Base-by-base conservation (phyloP, 1,140 invertebrate genomes). In the Phthorimaea operculella region DNA sequence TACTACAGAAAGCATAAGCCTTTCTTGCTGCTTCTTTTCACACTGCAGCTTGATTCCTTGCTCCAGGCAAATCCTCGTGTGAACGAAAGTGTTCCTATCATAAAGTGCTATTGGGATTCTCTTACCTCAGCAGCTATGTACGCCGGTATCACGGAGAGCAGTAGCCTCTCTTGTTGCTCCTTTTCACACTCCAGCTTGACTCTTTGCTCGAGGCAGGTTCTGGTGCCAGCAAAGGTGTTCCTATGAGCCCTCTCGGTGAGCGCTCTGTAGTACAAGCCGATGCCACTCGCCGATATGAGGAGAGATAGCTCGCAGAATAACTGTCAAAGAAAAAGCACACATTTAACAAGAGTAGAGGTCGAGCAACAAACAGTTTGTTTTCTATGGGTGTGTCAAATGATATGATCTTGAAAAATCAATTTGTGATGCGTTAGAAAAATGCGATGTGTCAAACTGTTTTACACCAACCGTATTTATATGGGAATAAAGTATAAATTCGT, bases 121-220 rank as follows among this genome's bases (percentile, higher is more conserved):
- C 88, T 89, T 74, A 94, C 93, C 90, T 96, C 93, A 0, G 93
- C 93, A 8, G 95, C 94, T 49, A 97, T 95, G 70, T 97, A 97
- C 6, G 94, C 95, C 0, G 96, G 96, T 66, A 98, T 97, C 53
- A 97, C 96, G 62, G 95, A 96, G 9, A 97, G 89, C 39, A 98
- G 82, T 44, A 98, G 86, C 68, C 96, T 93, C 80, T 98, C 96
- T 79, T 97, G 93, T 61, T 96, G 95, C 67, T 96, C 94, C 62
- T 93, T 90, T 80, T 97, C 95, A 75, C 95, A 96, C 85, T 97
- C 95, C 33, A 96, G 86, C 82, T 96, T 96, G 36, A 97, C 94
- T 57, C 95, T 87, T 21, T 96, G 96, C 71, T 98, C 95, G 36
- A 98, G 94, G 59, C 95, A 96, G 1, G 92, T 95, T 51, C 93